A percentile compares a stretch with the other conserved stretches of the same genome.
Conservation (phyloP, 2,888 invertebrate species). For the Troides helena region DNA sequence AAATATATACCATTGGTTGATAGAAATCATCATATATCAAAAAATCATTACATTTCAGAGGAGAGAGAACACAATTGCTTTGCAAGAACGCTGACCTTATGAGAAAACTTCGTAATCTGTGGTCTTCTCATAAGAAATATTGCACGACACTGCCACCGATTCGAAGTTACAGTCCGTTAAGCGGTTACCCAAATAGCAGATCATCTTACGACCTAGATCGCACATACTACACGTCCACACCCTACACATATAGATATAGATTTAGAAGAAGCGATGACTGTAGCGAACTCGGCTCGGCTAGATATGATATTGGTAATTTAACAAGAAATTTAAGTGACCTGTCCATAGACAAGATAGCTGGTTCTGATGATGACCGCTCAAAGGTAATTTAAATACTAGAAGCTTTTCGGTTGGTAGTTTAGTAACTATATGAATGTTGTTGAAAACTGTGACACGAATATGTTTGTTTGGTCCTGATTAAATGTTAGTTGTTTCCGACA, state of each 20-base stretch:
- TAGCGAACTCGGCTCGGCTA: constrained; percentile 43
- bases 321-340: constrained; percentile 64
- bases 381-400: constrained; percentile 18
- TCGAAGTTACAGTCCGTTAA: constrained; percentile 66
- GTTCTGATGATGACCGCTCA: constrained; percentile 65
- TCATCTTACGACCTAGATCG: constrained; percentile 71
- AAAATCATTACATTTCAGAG: constrained; percentile 74
- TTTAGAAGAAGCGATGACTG: constrained; percentile 44
- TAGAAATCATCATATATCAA: constrained; percentile 32
- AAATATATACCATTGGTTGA: constrained; percentile 28
- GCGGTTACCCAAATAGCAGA: constrained; percentile 71
- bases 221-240: constrained; percentile 69
- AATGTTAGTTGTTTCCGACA: neutral
- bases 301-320: constrained; percentile 56
- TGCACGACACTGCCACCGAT: constrained; percentile 67
- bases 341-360: constrained; percentile 64
- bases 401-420: neutral
- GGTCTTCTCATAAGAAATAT: constrained; percentile 82
- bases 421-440: neutral
- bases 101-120: constrained; percentile 81
- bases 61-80: constrained; percentile 80
- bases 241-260: constrained; percentile 67
- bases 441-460: neutral
- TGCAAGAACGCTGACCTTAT: constrained; percentile 82
- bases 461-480: neutral